Conservation (phyloP, 1,140 invertebrate species). For the Odontomachus brunneus region DNA sequence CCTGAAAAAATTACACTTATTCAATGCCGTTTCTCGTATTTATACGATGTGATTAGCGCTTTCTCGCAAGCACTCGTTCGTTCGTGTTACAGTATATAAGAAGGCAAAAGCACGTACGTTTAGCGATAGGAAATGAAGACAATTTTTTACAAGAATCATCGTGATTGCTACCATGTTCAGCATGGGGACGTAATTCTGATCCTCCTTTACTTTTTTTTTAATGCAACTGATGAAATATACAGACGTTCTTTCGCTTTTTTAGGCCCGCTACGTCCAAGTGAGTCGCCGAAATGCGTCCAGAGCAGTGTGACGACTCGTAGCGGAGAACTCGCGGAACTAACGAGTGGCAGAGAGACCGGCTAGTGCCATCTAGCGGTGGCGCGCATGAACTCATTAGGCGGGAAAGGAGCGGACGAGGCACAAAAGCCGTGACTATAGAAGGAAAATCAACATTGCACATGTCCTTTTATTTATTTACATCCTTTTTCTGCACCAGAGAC, state of each 20-base stretch:
- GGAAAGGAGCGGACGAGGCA: background rate
- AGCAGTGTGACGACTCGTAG: no score
- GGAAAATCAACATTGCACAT: background rate
- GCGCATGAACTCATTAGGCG: no score
- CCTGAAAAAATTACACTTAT: constrained; percentile 1
- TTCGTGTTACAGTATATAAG: constrained; percentile 49
- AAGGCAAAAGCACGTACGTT: accelerated
- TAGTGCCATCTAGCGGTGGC: no score
- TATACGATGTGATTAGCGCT: background rate
- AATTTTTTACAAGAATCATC: constrained; percentile 25
- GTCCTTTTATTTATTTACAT: background rate
- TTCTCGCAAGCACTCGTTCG: constrained; percentile 56
- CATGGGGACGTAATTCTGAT: constrained; percentile 77
- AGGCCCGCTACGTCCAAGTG: no score
- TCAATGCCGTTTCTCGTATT: background rate
- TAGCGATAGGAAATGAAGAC: constrained; percentile 67
- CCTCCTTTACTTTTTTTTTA: constrained; percentile 45
- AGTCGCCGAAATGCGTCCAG: no score
- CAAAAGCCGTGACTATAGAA: background rate
- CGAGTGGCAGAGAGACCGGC: no score
- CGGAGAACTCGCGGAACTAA: no score
- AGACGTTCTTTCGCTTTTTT: no score
- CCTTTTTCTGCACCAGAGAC: background rate
- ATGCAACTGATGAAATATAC: background rate
- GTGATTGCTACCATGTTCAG: constrained; percentile 56